These are phyloP conservation scores for Drosophila rellima DNA, from an alignment of 2,888 invertebrate genomes.

Conservation along the genomic window DNA sequence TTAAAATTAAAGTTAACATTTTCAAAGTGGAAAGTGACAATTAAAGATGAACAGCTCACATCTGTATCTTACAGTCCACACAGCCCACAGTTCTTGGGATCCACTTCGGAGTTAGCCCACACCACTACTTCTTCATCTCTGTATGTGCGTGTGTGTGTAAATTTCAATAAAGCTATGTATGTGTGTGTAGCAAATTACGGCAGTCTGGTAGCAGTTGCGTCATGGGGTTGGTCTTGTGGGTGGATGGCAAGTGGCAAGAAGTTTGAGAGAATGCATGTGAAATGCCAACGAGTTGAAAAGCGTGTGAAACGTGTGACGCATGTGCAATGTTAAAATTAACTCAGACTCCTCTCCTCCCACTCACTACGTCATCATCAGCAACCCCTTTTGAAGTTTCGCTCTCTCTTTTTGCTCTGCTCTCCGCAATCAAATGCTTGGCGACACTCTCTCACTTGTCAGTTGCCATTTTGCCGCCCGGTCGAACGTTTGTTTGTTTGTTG, in stretches of 20 bases:
- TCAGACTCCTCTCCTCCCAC: slow-evolving; percentile 1
- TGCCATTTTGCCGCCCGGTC: slow-evolving; percentile 82
- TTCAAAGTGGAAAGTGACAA: neutral
- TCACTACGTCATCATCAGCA: slow-evolving; percentile 31
- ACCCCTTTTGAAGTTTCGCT: slow-evolving; percentile 41
- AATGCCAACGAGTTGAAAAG: slow-evolving; percentile 71
- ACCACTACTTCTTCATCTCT: neutral
- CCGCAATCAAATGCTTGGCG: slow-evolving; percentile 21
- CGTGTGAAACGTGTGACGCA: slow-evolving; percentile 54
- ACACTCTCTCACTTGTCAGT: slow-evolving; percentile 65
- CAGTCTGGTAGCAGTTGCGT: slow-evolving; percentile 45
- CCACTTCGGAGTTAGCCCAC: slow-evolving; percentile 14
- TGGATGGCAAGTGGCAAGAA: slow-evolving; percentile 9
- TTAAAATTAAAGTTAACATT: neutral
- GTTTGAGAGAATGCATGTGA: slow-evolving; percentile 15
- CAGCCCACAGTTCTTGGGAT: slow-evolving; percentile 20
- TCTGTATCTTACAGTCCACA: slow-evolving; percentile 43
- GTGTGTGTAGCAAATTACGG: slow-evolving; percentile 38
- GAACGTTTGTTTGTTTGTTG: slow-evolving; percentile 79
- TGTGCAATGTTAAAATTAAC: slow-evolving; percentile 45
- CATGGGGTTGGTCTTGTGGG: slow-evolving; percentile 39
- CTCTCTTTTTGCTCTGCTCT: slow-evolving; percentile 28
- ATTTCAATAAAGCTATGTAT: slow-evolving; percentile 36
- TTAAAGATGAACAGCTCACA: slow-evolving; percentile 32
- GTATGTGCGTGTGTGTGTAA: slow-evolving; percentile 1